Evolutionary conservation across 2,888 invertebrate genomes (phyloP), one percentile per base, ranked within the genome.

Genomic region (Heteromyza rotundicornis): DNA sequence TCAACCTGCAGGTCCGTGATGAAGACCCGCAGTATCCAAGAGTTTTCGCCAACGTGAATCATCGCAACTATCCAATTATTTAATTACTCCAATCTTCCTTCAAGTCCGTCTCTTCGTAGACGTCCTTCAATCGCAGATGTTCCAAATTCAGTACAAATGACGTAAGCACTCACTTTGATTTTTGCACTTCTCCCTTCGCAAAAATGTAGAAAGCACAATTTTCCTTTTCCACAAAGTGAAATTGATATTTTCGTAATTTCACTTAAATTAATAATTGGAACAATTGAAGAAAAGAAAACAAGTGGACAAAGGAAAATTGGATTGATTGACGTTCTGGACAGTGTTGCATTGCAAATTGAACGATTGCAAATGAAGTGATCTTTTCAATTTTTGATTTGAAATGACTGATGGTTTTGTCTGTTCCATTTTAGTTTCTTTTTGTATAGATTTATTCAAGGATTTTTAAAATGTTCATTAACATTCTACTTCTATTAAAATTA

Each of bases 1-100:
- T 95, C 95, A 72, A 95, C 90, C 83, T 92, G 90, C 77, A 96
- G 86, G 85, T 97, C 96, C 65, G 96, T 96, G 78, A 97, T 96
- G 84, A 89, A 91, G 74, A 96, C 91, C 75, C 92, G 90, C 81
- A 98, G 89, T 85, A 96, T 95, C 98, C 98, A 98, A 77, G 96
- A 94, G 75, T 96, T 96, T 82, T 98, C 98, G 66, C 93, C 93
- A 74, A 95, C 90, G 68, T 84, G 83, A 76, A 84, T 84, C 83
- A 84, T 84, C 22, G 36, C 3, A 40, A n/a, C 40, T 14, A n/a
- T n/a, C 40, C 40, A 40, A 40, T 40, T 3, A n/a, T 23, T 24
- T 23, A 27, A 19, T 16, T 32, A 14, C 1, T 8, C 27, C n/a
- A n/a, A 12, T 17, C 14, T 12, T n/a, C 23, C 16, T 52, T 19